Evolutionary conservation across 2,113 vertebrate species (phyloP).

Genomic region (Brienomyrus longianalis): DNA sequence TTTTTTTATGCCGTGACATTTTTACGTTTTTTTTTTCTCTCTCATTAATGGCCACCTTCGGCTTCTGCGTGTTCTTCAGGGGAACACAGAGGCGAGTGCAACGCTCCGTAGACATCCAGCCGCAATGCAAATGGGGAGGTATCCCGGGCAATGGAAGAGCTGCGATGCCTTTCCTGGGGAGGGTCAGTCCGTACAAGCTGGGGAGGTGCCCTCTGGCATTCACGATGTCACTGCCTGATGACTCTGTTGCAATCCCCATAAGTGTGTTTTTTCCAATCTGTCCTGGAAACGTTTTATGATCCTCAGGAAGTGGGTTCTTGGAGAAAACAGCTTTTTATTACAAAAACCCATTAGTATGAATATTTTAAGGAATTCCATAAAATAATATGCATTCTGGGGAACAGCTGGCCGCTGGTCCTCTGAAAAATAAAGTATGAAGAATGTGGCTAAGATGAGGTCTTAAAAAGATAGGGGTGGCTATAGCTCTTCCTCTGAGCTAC

Average conservation of each 20-base stretch:
- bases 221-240: not conserved
- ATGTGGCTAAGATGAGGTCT: not conserved
- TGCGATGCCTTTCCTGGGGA: not conserved
- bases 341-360: not conserved
- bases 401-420: not conserved
- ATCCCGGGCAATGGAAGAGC: not conserved
- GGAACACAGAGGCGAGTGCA: not conserved
- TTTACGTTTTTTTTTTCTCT: not conserved
- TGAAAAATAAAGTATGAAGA: not conserved
- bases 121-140: not conserved
- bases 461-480: not conserved
- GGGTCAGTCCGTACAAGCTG: not conserved
- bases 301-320: not conserved
- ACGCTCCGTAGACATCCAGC: not conserved
- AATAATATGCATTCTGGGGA: not conserved
- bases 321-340: not conserved
- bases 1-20: not conserved
- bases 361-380: not conserved
- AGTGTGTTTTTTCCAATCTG: not conserved
- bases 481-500: not conserved
- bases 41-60: constrained; percentile 11
- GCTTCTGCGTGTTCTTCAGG: not conserved
- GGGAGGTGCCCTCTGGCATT: not conserved
- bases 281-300: not conserved
- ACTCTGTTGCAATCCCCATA: not conserved